Evolutionary conservation across 2,113 vertebrate genomes (phyloP).

Genomic region (Dicerorhinus sumatrensis): DNA sequence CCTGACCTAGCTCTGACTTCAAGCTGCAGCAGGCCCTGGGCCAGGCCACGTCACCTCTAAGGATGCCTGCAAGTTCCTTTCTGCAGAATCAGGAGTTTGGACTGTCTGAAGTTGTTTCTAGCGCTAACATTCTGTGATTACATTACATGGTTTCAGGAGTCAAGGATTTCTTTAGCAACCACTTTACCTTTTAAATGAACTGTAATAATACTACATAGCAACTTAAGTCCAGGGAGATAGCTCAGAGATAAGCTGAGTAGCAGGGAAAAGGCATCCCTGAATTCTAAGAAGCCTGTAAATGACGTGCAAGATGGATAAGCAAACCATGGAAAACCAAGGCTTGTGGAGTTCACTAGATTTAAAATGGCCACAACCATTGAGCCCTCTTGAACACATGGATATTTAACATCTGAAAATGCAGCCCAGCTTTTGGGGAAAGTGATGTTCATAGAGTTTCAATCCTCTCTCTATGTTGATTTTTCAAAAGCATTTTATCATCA

Average conservation of each 20-base stretch:
- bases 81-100: neutral
- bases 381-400: neutral
- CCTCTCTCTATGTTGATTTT: neutral
- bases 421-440: neutral
- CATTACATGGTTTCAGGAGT: neutral
- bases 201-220: neutral
- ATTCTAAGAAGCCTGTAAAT: neutral
- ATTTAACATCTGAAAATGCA: neutral
- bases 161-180: neutral
- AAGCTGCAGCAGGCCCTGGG: too few relatives aligned
- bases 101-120: neutral
- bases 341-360: neutral
- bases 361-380: neutral
- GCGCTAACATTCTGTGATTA: neutral
- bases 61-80: neutral
- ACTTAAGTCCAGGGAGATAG: neutral
- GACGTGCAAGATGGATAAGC: fast-evolving
- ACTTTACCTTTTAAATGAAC: neutral
- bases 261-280: neutral
- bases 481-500: neutral
- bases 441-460: neutral
- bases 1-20: neutral
- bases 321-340: neutral
- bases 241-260: neutral
- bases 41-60: neutral